A percentile compares a stretch with the other conserved stretches of the same genome.
Conservation (phyloP, 2,797 vertebrate species). For the Cryptoblepharus egeriae region DNA sequence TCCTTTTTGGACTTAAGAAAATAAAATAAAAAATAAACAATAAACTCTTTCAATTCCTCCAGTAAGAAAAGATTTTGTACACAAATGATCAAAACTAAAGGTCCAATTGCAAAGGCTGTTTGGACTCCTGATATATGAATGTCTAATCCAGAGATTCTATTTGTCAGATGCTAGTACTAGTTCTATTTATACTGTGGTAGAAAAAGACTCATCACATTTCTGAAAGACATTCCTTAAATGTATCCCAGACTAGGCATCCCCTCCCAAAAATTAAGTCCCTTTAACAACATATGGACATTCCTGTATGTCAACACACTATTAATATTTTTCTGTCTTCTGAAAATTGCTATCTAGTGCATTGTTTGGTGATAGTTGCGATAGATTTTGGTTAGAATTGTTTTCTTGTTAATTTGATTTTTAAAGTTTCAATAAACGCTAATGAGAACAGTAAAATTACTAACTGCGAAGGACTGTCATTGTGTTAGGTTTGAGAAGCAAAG, state of each 20-base stretch:
- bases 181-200: background rate
- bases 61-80: background rate
- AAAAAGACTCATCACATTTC: background rate
- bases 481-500: constrained; percentile 52
- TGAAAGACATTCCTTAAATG: background rate
- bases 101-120: background rate
- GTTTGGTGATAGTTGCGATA: background rate
- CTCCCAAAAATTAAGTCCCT: background rate
- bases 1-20: background rate
- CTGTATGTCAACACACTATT: background rate
- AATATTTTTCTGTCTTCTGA: background rate
- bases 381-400: constrained; percentile 34
- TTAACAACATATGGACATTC: background rate
- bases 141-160: background rate
- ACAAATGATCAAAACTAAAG: background rate
- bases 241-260: background rate
- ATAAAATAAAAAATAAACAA: too few relatives aligned
- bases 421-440: constrained; percentile 38
- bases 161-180: background rate
- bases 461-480: constrained; percentile 47
- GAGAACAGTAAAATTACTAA: constrained; percentile 44
- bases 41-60: background rate
- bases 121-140: background rate
- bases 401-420: constrained; percentile 45
- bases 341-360: background rate